Evolutionary conservation across 2,113 vertebrate genomes (phyloP).

Genomic region (Oreochromis spilurus): DNA sequence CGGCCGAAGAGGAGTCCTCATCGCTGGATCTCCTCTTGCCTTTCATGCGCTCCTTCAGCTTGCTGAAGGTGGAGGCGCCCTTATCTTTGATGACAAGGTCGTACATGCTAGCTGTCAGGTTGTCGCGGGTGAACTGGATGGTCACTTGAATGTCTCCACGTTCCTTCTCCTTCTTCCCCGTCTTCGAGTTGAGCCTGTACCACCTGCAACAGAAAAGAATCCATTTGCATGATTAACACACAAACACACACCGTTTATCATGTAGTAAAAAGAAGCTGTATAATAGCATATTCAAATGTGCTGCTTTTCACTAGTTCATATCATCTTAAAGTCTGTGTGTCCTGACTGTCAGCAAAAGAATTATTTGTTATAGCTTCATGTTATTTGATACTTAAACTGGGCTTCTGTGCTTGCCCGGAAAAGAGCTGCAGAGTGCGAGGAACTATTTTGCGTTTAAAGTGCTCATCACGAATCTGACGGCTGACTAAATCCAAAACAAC

Average conservation of each 20-base stretch:
- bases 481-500: neutral
- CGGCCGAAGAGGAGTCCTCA: slow-evolving; percentile 81
- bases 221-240: neutral
- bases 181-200: slow-evolving; percentile 90
- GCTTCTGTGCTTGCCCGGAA: fast-evolving
- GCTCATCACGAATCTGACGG: neutral
- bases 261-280: neutral
- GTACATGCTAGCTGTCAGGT: slow-evolving; percentile 95
- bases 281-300: neutral
- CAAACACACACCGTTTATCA: neutral
- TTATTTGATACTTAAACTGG: neutral
- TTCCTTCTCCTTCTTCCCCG: slow-evolving; percentile 94
- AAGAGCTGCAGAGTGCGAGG: neutral
- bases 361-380: fast-evolving
- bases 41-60: slow-evolving; percentile 89
- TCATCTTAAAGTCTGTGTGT: neutral
- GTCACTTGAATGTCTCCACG: slow-evolving; percentile 89
- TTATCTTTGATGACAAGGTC: slow-evolving; percentile 94
- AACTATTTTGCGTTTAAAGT: neutral
- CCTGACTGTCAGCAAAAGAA: fast-evolving
- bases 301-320: neutral
- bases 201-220: slow-evolving; percentile 74
- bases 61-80: slow-evolving; percentile 82
- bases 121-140: slow-evolving; percentile 88
- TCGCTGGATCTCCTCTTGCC: slow-evolving; percentile 80